Base-by-base conservation (phyloP, 2,888 invertebrate genomes). In the Drosophila nr. medialis region DNA sequence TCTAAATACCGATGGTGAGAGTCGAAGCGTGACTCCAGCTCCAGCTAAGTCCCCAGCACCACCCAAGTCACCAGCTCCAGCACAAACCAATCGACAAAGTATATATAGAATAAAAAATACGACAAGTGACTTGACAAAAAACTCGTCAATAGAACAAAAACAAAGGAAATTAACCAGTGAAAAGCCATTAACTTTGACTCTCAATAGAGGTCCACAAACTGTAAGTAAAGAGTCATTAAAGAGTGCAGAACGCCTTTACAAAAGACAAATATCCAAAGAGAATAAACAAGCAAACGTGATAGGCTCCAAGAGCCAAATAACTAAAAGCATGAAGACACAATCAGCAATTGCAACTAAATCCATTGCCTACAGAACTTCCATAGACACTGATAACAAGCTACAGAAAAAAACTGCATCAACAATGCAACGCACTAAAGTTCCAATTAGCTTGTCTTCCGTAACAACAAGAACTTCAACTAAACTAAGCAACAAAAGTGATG, bases 301-400 rank as follows among this genome's bases (percentile, higher is more conserved):
- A 89, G 90, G 86, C 69, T 87, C 90, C 36, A 84, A 86, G 80
- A 90, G 90, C 82, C 90, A 86, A 89, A 54, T 69, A 79, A 90
- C 75, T 55, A 90, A 87, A 81, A 89, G 75, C 75, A 86, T 84
- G 78, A 90, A 78, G 76, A 81, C 86, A 83, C 86, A 86, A 90
- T 87, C 86, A 87, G 90, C 77, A 75, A 86, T 66, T 75, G 63
- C 68, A 74, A 76, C 80, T 63, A 90, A 76, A 84, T 75, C 81
- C 86, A 89, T 86, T 83, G 90, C 77, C 75, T 77, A 80, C 71
- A 84, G 66, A 84, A 89, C 86, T 87, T 87, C 90, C 89, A 87
- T 86, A 84, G 81, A 89, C 66, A 63, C 80, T 50, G 89, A 90
- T 54, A 86, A 86, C 85, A 90, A 68, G 32, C 58, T 77, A 51